These are phyloP conservation scores for Ctena decussata DNA, from an alignment of 2,888 invertebrate genomes.

Conservation along the genomic window DNA sequence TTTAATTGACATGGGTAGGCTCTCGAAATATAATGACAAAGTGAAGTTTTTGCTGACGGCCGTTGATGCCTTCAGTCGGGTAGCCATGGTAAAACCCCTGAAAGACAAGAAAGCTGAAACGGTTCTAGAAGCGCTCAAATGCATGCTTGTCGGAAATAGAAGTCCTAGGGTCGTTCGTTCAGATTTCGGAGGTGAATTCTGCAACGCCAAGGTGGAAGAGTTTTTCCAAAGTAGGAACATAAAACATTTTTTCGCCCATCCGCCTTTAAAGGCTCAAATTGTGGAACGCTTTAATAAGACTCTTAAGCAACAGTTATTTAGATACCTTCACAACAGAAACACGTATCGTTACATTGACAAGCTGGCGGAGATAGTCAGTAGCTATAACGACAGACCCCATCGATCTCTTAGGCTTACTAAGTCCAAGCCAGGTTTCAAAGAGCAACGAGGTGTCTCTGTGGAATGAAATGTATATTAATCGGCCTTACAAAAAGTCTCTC, in stretches of 20 bases:
- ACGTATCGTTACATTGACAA: slow-evolving; percentile 12
- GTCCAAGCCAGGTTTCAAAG: not conserved
- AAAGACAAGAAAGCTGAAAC: slow-evolving; percentile 12
- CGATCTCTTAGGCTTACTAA: not conserved
- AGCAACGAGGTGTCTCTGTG: slow-evolving; percentile 2
- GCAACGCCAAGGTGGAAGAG: not conserved
- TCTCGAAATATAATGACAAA: not conserved
- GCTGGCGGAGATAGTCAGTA: not conserved
- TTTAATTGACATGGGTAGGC: no score
- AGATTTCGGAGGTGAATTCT: not conserved
- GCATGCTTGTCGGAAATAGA: not conserved
- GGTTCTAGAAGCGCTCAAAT: not conserved
- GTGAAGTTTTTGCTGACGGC: slow-evolving; percentile 1
- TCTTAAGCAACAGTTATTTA: not conserved
- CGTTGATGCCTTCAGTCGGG: not conserved
- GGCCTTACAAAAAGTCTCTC: not conserved
- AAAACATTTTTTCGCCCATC: slow-evolving; percentile 10
- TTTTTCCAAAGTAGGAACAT: not conserved
- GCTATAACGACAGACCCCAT: not conserved
- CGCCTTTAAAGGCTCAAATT: not conserved
- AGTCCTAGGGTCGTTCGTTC: not conserved
- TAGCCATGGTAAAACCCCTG: slow-evolving; percentile 1
- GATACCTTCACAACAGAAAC: slow-evolving; percentile 6
- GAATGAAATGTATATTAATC: slow-evolving; percentile 7
- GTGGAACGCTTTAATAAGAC: slow-evolving; percentile 3